Percentiles rank a stretch among this genome's conserved stretches.
Evolutionary conservation across 2,888 invertebrate species (phyloP).

Genomic region (Smittia aterrima): DNA sequence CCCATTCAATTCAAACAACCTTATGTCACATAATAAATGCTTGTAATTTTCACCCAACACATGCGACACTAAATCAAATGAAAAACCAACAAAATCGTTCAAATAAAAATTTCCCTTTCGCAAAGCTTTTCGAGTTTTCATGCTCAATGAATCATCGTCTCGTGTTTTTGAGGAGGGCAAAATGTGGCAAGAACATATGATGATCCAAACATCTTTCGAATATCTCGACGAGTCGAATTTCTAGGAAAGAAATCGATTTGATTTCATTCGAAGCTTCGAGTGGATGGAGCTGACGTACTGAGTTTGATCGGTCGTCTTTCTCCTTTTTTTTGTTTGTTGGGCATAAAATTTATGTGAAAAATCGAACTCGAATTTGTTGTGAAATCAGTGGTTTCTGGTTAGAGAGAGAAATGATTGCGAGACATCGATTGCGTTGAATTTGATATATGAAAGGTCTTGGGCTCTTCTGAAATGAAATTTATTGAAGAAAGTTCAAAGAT

Average conservation of each 20-base stretch:
- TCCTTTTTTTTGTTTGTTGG: background rate
- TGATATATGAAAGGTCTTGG: too few species aligned
- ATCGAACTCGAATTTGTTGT: too few species aligned
- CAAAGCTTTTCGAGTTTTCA: background rate
- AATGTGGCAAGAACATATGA: background rate
- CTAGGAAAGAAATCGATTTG: background rate
- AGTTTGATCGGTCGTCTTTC: background rate
- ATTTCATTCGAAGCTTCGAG: background rate
- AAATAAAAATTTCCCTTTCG: background rate
- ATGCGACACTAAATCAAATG: conserved; percentile 28
- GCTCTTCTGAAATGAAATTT: too few species aligned
- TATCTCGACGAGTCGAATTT: background rate
- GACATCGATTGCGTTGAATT: too few species aligned
- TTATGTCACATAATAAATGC: conserved; percentile 17
- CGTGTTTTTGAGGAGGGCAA: background rate
- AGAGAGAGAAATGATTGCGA: too few species aligned
- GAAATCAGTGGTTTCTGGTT: too few species aligned
- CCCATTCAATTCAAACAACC: background rate
- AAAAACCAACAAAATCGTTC: conserved; percentile 21
- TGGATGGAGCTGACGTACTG: background rate
- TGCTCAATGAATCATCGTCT: background rate
- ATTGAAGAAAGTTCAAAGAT: too few species aligned
- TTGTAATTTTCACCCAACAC: conserved; percentile 15
- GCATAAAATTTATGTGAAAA: too few species aligned
- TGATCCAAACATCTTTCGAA: background rate